phyloP scores from a whole-genome alignment of 30 jellyfish, hydroid and myxozoan species.

The Thelohanellus kitauei region DNA sequence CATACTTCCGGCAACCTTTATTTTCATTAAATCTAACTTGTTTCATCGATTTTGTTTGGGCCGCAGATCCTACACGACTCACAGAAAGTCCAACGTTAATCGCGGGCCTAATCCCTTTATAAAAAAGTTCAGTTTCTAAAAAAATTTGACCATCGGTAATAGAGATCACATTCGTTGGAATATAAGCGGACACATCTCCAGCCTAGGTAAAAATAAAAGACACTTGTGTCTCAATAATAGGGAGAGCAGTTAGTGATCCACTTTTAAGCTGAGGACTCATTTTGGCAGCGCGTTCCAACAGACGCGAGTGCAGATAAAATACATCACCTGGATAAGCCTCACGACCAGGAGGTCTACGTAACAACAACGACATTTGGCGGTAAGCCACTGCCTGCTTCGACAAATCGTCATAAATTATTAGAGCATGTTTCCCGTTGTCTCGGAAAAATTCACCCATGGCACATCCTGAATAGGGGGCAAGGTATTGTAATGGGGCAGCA shows the following conservation, averaged over 20 bases:
- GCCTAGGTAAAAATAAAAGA: conserved; percentile 17
- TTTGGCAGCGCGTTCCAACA: conserved; percentile 97
- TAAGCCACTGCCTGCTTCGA: conserved; percentile 99
- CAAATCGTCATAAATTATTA: conserved; percentile 82
- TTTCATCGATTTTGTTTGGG: conserved; percentile 95
- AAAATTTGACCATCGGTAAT: conserved; percentile 94
- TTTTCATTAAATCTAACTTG: conserved; percentile 21
- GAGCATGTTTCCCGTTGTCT: conserved; percentile 94
- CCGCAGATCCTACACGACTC: conserved; percentile 99
- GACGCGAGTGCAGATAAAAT: conserved; percentile 87
- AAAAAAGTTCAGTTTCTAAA: conserved; percentile 82
- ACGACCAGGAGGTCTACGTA: conserved; percentile 99
- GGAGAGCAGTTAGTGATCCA: conserved; percentile 90
- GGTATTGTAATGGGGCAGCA: conserved; percentile 95
- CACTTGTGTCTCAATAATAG: conserved; percentile 93
- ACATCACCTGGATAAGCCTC: conserved; percentile 99
- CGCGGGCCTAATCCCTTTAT: conserved; percentile 99
- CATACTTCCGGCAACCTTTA: conserved; percentile 96
- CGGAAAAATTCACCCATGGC: conserved; percentile 99
- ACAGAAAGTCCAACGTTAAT: conserved; percentile 92
- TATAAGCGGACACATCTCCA: conserved; percentile 97
- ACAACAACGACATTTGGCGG: conserved; percentile 87
- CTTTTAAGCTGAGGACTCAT: conserved; percentile 69
- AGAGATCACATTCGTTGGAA: conserved; percentile 92
- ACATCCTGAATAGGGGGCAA: conserved; percentile 96